Conservation (phyloP, 1,140 invertebrate species). For the Aricia agestis region DNA sequence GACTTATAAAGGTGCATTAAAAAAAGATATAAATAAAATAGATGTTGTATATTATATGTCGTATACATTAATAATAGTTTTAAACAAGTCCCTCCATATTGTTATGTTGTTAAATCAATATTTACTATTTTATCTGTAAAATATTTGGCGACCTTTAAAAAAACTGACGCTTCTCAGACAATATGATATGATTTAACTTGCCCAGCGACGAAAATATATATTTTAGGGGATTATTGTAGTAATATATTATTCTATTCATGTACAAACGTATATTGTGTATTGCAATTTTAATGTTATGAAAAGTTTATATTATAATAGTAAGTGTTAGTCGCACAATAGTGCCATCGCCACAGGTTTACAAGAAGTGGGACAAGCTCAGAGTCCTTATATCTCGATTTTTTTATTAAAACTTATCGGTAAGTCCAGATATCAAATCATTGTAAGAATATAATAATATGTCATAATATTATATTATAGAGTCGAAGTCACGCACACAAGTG, state of each 20-base stretch:
- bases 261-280: constrained; percentile 12
- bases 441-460: too few relatives aligned
- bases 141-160: background rate
- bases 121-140: background rate
- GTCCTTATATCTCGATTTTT: too few relatives aligned
- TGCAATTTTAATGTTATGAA: constrained; percentile 11
- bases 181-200: background rate
- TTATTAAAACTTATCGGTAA: too few relatives aligned
- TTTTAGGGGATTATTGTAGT: background rate
- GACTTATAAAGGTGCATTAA: background rate
- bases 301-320: background rate
- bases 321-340: background rate
- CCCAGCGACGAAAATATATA: background rate
- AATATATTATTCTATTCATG: background rate
- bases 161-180: background rate
- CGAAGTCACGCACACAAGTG: too few relatives aligned
- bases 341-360: too few relatives aligned
- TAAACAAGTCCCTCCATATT: background rate
- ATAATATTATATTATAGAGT: too few relatives aligned
- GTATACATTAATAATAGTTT: too few relatives aligned
- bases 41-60: background rate
- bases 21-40: background rate
- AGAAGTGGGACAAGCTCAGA: too few relatives aligned
- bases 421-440: too few relatives aligned
- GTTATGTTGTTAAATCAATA: background rate